Conservation (phyloP, 2,888 invertebrate species). For the Rhagium mordax region DNA sequence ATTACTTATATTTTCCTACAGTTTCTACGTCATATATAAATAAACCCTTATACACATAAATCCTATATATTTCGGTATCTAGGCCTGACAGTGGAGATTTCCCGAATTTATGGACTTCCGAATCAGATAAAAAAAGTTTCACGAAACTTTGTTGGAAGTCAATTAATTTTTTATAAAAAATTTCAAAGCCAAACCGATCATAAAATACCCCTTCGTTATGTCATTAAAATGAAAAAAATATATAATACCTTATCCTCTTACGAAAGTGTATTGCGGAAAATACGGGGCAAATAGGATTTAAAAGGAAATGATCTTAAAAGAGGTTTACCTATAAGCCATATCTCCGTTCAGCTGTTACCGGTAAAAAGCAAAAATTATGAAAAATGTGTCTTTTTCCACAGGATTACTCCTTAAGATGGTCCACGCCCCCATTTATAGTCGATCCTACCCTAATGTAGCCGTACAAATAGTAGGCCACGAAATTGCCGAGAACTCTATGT, state of each 20-base stretch:
- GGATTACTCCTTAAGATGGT: constrained; percentile 61
- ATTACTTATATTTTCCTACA: neutral
- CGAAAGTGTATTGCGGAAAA: constrained; percentile 39
- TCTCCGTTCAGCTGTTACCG: constrained; percentile 52
- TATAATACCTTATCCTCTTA: constrained; percentile 31
- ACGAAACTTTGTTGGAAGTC: neutral
- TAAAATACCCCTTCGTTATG: constrained; percentile 13
- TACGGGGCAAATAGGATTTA: constrained; percentile 53
- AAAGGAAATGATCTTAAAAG: constrained; percentile 49
- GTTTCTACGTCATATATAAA: neutral
- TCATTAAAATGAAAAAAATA: constrained; percentile 22
- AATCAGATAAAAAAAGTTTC: neutral
- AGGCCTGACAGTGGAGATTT: neutral
- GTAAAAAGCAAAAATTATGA: constrained; percentile 61
- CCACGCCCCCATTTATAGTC: constrained; percentile 58
- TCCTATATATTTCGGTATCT: neutral
- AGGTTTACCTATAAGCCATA: constrained; percentile 47
- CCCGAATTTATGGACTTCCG: neutral
- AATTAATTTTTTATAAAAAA: constrained; percentile 10
- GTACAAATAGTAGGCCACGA: constrained; percentile 44
- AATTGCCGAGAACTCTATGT: constrained; percentile 50
- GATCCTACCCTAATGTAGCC: constrained; percentile 46
- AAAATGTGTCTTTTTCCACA: constrained; percentile 61
- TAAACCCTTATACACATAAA: neutral
- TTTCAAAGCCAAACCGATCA: neutral